Evolutionary conservation across 2,888 invertebrate species (phyloP), one percentile per base, ranked within the genome.

Genomic region (Cryptus viduatorius): DNA sequence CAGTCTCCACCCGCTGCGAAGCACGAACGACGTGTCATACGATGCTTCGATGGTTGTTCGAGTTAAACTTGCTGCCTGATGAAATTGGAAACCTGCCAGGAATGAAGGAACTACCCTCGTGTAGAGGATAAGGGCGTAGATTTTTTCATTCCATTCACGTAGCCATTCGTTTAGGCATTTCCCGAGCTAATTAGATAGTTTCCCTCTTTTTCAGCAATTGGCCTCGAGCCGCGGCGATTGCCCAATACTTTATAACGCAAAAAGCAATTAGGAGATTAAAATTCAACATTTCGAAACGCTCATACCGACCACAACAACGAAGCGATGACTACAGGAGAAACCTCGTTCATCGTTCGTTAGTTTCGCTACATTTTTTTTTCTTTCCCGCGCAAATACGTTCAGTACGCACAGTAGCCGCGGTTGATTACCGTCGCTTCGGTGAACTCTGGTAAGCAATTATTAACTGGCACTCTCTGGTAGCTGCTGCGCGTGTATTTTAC

Each of bases 181-280:
- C 4, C n/a, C 42, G 56, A 44, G 46, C 29, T 72, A 56, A 72
- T 72, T 56, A 19, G 59, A 29, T 61, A n/a, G n/a, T 24, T 72
- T 72, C n/a, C n/a, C 4, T 24, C 4, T 59, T 10, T 44, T 42
- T 24, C n/a, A 44, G 24, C 19, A 24, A 44, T 59, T 10, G 44
- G 24, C 7, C 56, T 14, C 29, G 59, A 42, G 24, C 44, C 42
- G 50, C 7, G 44, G 42, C 44, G 46, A 4, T 44, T 46, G 24
- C 59, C 56, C 44, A 29, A 14, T n/a, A 29, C 29, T 24, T 59
- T 14, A 72, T 59, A 59, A 59, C 29, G 44, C 44, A 61, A 24
- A 24, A 72, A 19, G 44, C 72, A 72, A 72, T 61, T 72, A 72
- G 24, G 29, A 59, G 72, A 72, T 72, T 29, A 72, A 72, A 72